Conservation (phyloP, 2,797 vertebrate species). For the Microchirus variegatus region DNA sequence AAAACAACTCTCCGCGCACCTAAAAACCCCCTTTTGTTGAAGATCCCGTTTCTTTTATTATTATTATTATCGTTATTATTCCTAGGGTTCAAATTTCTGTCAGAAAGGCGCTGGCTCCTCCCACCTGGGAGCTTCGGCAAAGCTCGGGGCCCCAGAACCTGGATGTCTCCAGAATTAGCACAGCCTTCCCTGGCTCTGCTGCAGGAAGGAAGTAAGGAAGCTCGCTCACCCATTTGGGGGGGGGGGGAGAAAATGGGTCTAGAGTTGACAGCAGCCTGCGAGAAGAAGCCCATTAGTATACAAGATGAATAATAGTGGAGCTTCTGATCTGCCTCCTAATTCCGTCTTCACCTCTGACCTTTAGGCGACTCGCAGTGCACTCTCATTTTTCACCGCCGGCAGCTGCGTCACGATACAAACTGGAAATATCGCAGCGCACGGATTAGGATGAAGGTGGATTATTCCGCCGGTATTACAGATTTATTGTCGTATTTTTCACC, state of each 20-base stretch:
- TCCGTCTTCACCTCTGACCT: conserved; percentile 60
- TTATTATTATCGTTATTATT: conserved; percentile 1
- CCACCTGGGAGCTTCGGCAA: conserved; percentile 54
- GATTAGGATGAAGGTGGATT: conserved; percentile 11
- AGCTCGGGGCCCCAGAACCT: conserved; percentile 57
- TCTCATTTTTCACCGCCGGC: conserved; percentile 20
- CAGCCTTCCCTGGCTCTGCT: conserved; percentile 55
- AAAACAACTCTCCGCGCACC: conserved; percentile 71
- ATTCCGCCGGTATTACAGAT: conserved; percentile 34
- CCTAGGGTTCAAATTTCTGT: conserved; percentile 50
- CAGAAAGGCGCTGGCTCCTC: conserved; percentile 48
- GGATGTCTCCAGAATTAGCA: conserved; percentile 77
- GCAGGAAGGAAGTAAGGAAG: conserved; percentile 60
- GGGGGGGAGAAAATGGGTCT: conserved; percentile 58
- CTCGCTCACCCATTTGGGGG: conserved; percentile 56
- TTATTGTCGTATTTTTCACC: conserved; percentile 44
- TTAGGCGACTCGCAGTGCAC: conserved; percentile 27
- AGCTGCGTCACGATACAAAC: conserved; percentile 15
- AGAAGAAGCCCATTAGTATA: conserved; percentile 66
- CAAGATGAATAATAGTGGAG: conserved; percentile 59
- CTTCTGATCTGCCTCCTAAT: conserved; percentile 53
- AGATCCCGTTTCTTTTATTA: conserved; percentile 34
- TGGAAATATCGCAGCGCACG: background rate
- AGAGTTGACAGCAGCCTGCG: conserved; percentile 54
- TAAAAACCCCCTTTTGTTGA: conserved; percentile 48